A percentile compares a stretch with the other conserved stretches of the same genome.
These are phyloP conservation scores for Prorops nasuta DNA, from an alignment of 1,140 invertebrate species.

Conservation along the genomic window DNA sequence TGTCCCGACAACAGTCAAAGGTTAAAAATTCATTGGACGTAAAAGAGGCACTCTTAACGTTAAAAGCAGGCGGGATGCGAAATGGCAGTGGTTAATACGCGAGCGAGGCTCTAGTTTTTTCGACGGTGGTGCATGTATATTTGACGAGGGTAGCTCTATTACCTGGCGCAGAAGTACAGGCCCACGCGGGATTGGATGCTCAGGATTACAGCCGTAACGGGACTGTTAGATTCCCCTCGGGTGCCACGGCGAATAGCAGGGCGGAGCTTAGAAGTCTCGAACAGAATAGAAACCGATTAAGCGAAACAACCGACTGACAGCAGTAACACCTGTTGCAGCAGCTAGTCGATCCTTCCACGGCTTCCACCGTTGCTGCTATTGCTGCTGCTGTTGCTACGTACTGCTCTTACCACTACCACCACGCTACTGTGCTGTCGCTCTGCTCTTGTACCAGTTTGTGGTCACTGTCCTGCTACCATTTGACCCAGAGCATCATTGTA, in stretches of 20 bases:
- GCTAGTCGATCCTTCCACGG: slow-evolving; percentile 8
- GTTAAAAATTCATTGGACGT: neutral
- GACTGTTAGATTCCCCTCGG: neutral
- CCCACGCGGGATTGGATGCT: too few relatives aligned
- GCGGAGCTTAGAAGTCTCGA: slow-evolving; percentile 30
- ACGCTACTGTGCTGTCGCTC: too few relatives aligned
- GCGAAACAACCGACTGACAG: slow-evolving; percentile 39
- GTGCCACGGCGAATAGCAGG: neutral
- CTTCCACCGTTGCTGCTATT: too few relatives aligned
- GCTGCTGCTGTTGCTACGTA: too few relatives aligned
- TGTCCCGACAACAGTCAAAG: too few relatives aligned
- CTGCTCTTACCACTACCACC: too few relatives aligned
- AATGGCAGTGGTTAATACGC: neutral
- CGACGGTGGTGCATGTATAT: neutral
- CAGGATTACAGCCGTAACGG: neutral
- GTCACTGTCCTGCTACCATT: too few relatives aligned
- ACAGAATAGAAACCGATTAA: slow-evolving; percentile 38
- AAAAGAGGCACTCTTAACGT: neutral
- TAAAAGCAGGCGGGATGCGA: neutral
- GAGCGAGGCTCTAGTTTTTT: neutral
- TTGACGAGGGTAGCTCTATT: too few relatives aligned
- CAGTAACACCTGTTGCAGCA: slow-evolving; percentile 45
- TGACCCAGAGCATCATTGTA: too few relatives aligned
- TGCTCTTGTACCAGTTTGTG: too few relatives aligned
- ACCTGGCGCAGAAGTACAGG: too few relatives aligned